phyloP scores from a whole-genome alignment of 1,140 invertebrate species.

The Phocides pigmalion region DNA sequence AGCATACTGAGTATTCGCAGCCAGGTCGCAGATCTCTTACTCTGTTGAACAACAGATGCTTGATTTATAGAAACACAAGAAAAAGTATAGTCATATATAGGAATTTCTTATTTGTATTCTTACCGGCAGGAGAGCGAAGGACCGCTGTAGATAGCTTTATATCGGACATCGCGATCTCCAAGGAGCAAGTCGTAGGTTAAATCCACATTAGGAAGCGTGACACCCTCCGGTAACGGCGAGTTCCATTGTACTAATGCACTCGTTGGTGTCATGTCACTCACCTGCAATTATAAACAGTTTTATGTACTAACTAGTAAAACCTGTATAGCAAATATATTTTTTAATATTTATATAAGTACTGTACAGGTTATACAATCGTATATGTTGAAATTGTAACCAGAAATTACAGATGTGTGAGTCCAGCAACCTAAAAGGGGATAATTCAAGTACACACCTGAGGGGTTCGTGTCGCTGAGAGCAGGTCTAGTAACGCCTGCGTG shows the following conservation, averaged over 20 bases:
- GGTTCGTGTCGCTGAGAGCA: conserved; percentile 89
- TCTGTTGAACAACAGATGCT: conserved; percentile 52
- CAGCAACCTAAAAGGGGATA: too few species aligned
- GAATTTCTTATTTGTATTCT: conserved; percentile 21
- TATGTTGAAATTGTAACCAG: too few species aligned
- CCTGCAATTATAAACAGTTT: conserved; percentile 80
- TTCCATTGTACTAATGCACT: conserved; percentile 92
- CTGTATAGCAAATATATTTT: too few species aligned
- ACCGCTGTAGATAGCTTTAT: conserved; percentile 91
- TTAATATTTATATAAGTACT: too few species aligned
- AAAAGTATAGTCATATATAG: neutral
- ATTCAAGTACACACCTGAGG: conserved; percentile 83
- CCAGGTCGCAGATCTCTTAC: conserved; percentile 92
- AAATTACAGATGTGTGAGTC: too few species aligned
- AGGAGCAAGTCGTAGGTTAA: conserved; percentile 91
- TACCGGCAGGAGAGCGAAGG: conserved; percentile 87
- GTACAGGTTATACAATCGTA: too few species aligned
- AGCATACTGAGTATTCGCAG: conserved; percentile 91
- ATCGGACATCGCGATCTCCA: conserved; percentile 90
- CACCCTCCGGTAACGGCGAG: conserved; percentile 86
- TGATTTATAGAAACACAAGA: neutral
- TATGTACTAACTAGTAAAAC: too few species aligned
- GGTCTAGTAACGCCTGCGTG: conserved; percentile 86
- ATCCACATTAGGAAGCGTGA: conserved; percentile 83
- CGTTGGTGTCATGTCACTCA: conserved; percentile 90